These are phyloP conservation scores for Cephalopterus ornatus DNA, from an alignment of 2,113 vertebrate species.

Conservation along the genomic window DNA sequence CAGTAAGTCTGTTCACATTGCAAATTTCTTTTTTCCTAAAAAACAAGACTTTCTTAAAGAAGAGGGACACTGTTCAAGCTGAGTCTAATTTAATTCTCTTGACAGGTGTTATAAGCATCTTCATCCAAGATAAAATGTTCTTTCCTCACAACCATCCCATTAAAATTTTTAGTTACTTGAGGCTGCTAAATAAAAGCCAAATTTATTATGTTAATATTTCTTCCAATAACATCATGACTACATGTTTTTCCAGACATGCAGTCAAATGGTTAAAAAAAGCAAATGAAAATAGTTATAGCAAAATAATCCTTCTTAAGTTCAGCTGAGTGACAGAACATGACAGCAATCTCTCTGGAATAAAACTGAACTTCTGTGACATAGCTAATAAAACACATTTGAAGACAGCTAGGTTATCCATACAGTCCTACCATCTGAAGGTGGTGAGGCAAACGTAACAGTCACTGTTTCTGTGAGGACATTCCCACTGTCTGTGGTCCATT, in stretches of 20 bases:
- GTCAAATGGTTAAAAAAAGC: background rate
- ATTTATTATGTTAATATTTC: background rate
- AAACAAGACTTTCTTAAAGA: background rate
- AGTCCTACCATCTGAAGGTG: slow-evolving; percentile 74
- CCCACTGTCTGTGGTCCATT: slow-evolving; percentile 77
- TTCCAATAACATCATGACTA: background rate
- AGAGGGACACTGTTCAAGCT: background rate
- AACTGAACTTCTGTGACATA: background rate
- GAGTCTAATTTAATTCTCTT: background rate
- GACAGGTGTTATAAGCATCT: background rate
- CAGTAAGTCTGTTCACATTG: background rate
- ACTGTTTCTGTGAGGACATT: slow-evolving; percentile 81
- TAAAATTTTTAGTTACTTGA: background rate
- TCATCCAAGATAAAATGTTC: background rate
- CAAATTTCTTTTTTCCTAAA: background rate
- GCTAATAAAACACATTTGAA: background rate
- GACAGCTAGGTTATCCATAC: background rate
- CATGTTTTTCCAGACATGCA: background rate
- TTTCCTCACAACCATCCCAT: background rate
- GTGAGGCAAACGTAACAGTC: slow-evolving; percentile 78
- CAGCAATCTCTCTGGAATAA: background rate
- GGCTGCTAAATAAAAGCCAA: background rate
- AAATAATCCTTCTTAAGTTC: background rate
- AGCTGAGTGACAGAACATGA: background rate
- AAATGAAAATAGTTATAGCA: background rate